Conservation (phyloP, 2,113 vertebrate species). For the Ammospiza caudacuta region DNA sequence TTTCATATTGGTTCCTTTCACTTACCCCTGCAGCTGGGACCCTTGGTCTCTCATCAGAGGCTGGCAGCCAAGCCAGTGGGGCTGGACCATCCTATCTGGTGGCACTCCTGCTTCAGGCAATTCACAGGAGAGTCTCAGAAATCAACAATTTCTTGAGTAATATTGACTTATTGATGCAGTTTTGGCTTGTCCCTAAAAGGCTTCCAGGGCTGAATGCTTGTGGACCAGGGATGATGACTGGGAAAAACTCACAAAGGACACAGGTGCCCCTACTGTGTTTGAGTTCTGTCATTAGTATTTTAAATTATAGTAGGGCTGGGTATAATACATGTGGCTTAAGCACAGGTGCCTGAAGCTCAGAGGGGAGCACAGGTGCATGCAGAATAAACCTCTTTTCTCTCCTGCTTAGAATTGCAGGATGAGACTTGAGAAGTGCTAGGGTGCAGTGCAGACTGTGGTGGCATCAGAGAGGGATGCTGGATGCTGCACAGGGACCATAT, state of each 20-base stretch:
- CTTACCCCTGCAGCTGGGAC: not conserved
- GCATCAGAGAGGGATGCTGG: rapidly evolving
- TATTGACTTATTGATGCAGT: not conserved
- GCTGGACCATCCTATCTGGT: not conserved
- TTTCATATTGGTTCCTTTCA: not conserved
- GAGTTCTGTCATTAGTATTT: not conserved
- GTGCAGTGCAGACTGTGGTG: not conserved
- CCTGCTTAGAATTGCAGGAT: not conserved
- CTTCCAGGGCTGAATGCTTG: not conserved
- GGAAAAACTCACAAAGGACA: not conserved
- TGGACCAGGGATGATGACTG: not conserved
- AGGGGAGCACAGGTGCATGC: not conserved
- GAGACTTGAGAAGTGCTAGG: not conserved
- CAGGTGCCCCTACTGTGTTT: rapidly evolving
- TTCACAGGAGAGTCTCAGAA: not conserved
- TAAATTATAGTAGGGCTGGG: not conserved
- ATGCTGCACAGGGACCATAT: not conserved
- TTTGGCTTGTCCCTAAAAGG: not conserved
- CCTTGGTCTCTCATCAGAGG: not conserved
- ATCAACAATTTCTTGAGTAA: not conserved
- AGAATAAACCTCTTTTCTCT: not conserved
- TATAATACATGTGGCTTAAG: not conserved
- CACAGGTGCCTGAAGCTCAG: not conserved
- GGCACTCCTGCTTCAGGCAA: not conserved
- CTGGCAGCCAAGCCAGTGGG: not conserved